Evolutionary conservation across 2,113 vertebrate genomes (phyloP), one percentile per base, ranked within the genome.

Genomic region (Panthera tigris): DNA sequence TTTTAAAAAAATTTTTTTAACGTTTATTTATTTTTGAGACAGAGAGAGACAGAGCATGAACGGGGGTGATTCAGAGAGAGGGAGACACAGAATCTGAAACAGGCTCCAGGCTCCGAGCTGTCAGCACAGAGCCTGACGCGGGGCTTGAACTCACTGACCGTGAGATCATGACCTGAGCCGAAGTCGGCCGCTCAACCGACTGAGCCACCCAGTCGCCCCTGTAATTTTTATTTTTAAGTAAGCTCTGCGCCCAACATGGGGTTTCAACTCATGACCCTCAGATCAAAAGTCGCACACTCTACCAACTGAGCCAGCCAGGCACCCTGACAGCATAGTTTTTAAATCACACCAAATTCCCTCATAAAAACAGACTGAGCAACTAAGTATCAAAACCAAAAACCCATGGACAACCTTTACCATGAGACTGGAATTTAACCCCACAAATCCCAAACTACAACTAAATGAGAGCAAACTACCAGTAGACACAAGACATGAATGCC

Each of bases 121-220:
- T 45, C 8, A 45, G 45, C 45, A 45, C 45, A 45, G 45, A 45
- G 45, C 45, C 45, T 45, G 45, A 45, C 8, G 1, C 8, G 8
- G 45, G 45, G 45, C 45, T 45, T 1, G 1, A 45, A 45, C 45
- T 45, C 45, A 45, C 45, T 9, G 45, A 45, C 45, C 8, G 8
- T 9, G 45, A 45, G 45, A 45, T 45, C 45, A 45, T 45, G 45
- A 45, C 45, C 45, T 45, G 45, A 9, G 45, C 45, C 45, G 45
- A 45, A 45, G 45, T 45, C 1, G 8, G 7, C 1, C 1, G 0
- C 45, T 45, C 1, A 45, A 45, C 45, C 1, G 45, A 45, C 45
- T 45, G 45, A 45, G 45, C 45, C 45, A 45, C 45, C 45, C 45
- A 45, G 45, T 1, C 7, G 45, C 45, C 45, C 45, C 45, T 45